phyloP scores from a whole-genome alignment of 2,113 vertebrate species.

The Colaptes auratus region DNA sequence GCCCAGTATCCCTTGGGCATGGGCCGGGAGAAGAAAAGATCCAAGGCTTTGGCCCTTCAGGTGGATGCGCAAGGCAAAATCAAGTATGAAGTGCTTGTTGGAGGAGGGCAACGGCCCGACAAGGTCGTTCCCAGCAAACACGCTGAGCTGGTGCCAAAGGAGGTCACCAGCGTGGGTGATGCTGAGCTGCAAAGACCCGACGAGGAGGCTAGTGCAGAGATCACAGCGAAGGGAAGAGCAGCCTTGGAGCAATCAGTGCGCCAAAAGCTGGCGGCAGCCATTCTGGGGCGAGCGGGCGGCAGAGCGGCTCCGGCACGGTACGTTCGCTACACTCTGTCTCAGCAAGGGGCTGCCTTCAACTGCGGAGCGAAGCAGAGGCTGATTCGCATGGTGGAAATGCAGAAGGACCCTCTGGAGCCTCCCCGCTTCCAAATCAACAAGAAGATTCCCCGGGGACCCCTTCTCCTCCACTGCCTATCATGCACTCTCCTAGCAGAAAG shows the following conservation, averaged over 20 bases:
- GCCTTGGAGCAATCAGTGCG: slow-evolving; percentile 95
- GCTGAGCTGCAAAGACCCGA: slow-evolving; percentile 91
- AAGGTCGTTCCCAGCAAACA: too few relatives aligned
- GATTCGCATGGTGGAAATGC: slow-evolving; percentile 99
- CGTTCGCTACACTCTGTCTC: slow-evolving; percentile 97
- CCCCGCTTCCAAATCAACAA: slow-evolving; percentile 99
- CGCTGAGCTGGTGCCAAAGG: slow-evolving; percentile 96
- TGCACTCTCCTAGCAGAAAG: slow-evolving; percentile 99
- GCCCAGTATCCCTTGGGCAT: slow-evolving; percentile 97
- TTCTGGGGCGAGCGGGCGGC: slow-evolving; percentile 97
- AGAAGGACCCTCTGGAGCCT: slow-evolving; percentile 98
- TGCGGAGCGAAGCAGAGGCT: slow-evolving; percentile 94
- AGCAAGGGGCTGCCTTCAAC: slow-evolving; percentile 97
- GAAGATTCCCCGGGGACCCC: slow-evolving; percentile 97
- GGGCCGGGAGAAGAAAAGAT: slow-evolving; percentile 94
- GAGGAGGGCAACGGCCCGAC: too few relatives aligned
- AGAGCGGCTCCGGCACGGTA: slow-evolving; percentile 97
- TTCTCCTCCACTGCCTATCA: slow-evolving; percentile 96
- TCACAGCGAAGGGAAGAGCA: slow-evolving; percentile 93
- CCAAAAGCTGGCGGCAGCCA: slow-evolving; percentile 96
- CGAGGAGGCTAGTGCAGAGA: slow-evolving; percentile 91
- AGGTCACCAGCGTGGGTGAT: slow-evolving; percentile 90
- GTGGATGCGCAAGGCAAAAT: slow-evolving; percentile 97
- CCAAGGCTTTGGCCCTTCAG: slow-evolving; percentile 94
- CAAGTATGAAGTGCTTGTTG: too few relatives aligned